These are phyloP conservation scores for Macropodus opercularis DNA, from an alignment of 2,797 vertebrate genomes.

Conservation along the genomic window DNA sequence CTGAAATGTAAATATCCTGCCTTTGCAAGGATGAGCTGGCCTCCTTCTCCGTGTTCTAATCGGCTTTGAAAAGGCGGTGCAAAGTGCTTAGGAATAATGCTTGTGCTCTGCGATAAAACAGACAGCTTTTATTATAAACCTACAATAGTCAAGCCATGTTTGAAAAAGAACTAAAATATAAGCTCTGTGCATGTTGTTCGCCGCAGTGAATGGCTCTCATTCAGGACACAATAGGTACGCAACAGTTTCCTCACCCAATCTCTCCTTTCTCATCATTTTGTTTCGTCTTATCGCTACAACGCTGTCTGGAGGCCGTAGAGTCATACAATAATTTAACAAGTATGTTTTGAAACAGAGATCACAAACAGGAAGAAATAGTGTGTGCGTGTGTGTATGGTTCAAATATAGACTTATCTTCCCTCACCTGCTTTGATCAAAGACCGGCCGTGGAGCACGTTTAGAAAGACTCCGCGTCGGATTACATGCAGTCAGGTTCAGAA, in stretches of 20 bases:
- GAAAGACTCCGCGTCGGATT: conserved; percentile 30
- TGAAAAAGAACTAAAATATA: conserved; percentile 64
- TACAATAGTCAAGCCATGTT: conserved; percentile 69
- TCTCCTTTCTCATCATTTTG: conserved; percentile 29
- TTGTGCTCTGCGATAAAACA: conserved; percentile 74
- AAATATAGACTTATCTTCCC: conserved; percentile 17
- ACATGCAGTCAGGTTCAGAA: no score
- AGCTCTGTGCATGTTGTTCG: conserved; percentile 55
- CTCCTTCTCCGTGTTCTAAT: conserved; percentile 68
- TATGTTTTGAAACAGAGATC: conserved; percentile 32
- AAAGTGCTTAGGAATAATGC: conserved; percentile 73
- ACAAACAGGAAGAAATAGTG: not conserved
- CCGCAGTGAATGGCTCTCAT: conserved; percentile 44
- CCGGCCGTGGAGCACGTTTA: conserved; percentile 30
- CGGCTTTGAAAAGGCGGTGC: conserved; percentile 72
- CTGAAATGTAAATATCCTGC: conserved; percentile 78
- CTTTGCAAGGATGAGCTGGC: conserved; percentile 69
- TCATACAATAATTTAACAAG: conserved; percentile 32
- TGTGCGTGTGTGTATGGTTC: conserved; percentile 8
- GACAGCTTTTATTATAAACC: conserved; percentile 71
- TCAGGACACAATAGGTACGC: conserved; percentile 25
- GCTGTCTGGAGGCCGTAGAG: conserved; percentile 20
- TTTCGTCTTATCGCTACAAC: conserved; percentile 27
- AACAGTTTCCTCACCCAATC: conserved; percentile 28
- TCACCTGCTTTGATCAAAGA: conserved; percentile 35